Percentiles rank a stretch among this genome's conserved stretches.
These are phyloP conservation scores for Chionoecetes opilio DNA, from an alignment of 1,140 invertebrate genomes.

Conservation along the genomic window DNA sequence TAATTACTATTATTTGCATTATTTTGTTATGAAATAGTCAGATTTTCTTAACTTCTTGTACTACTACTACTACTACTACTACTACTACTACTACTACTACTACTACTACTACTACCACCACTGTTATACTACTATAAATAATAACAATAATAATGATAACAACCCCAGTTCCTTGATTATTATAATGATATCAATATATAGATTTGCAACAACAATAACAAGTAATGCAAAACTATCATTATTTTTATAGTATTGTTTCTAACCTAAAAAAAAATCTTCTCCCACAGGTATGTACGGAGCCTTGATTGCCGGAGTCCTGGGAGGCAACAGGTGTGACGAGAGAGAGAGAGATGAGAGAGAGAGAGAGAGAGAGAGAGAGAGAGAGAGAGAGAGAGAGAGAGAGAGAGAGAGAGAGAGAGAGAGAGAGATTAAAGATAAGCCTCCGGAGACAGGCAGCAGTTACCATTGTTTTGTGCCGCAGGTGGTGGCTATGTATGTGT, in stretches of 20 bases:
- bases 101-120: no score
- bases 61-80: no score
- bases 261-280: neutral
- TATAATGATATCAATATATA: neutral
- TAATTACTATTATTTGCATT: no score
- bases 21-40: no score
- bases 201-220: neutral
- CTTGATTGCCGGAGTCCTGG: neutral
- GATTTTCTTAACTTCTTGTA: no score
- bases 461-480: neutral
- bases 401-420: conserved; percentile 12
- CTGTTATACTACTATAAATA: neutral
- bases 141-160: neutral
- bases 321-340: neutral
- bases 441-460: neutral
- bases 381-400: conserved; percentile 21
- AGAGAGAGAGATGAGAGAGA: conserved; percentile 22
- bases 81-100: no score
- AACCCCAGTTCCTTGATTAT: neutral
- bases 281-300: neutral
- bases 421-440: conserved; percentile 10
- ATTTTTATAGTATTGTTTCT: no score
- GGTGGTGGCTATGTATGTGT: no score
- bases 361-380: conserved; percentile 25
- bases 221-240: no score